Percentiles rank a stretch among this genome's conserved stretches.
phyloP scores from a whole-genome alignment of 2,888 invertebrate species.

The Crioceris asparagi region DNA sequence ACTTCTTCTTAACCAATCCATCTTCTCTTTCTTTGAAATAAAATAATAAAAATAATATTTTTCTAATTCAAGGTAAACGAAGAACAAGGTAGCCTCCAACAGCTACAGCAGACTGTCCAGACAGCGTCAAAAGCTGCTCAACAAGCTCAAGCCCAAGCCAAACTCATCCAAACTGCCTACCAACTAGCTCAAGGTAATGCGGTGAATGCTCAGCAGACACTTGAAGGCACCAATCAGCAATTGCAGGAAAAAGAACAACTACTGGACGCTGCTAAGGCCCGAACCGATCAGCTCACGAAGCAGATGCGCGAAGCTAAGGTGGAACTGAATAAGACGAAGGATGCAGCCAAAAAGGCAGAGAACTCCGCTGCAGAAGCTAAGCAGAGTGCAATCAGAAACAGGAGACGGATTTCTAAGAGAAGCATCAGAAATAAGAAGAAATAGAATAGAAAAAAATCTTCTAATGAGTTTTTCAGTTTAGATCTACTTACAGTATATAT shows the following conservation, averaged over 20 bases:
- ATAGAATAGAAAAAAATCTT: not conserved
- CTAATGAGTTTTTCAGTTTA: too few relatives aligned
- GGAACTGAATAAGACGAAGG: conserved; percentile 53
- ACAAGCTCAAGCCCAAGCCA: conserved; percentile 42
- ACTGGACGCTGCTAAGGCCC: conserved; percentile 51
- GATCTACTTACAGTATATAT: too few relatives aligned
- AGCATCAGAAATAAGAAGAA: not conserved
- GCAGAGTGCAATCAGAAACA: conserved; percentile 46
- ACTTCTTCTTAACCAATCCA: too few relatives aligned
- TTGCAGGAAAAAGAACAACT: conserved; percentile 54
- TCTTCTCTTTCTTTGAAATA: too few relatives aligned
- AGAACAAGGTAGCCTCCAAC: conserved; percentile 47
- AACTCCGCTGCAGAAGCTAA: conserved; percentile 57
- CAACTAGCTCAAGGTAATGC: conserved; percentile 45
- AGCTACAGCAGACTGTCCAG: conserved; percentile 49
- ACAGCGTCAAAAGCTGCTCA: conserved; percentile 51
- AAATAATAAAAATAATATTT: too few relatives aligned
- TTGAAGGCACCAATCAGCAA: conserved; percentile 47
- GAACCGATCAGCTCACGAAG: conserved; percentile 50
- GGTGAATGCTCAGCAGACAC: conserved; percentile 47
- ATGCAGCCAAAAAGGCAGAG: conserved; percentile 54
- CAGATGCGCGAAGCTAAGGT: conserved; percentile 50
- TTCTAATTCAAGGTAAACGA: conserved; percentile 19
- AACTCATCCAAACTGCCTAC: conserved; percentile 39
- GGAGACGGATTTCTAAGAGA: conserved; percentile 25